These are phyloP conservation scores for Uloborus diversus DNA, from an alignment of 1,140 invertebrate species.

Conservation along the genomic window DNA sequence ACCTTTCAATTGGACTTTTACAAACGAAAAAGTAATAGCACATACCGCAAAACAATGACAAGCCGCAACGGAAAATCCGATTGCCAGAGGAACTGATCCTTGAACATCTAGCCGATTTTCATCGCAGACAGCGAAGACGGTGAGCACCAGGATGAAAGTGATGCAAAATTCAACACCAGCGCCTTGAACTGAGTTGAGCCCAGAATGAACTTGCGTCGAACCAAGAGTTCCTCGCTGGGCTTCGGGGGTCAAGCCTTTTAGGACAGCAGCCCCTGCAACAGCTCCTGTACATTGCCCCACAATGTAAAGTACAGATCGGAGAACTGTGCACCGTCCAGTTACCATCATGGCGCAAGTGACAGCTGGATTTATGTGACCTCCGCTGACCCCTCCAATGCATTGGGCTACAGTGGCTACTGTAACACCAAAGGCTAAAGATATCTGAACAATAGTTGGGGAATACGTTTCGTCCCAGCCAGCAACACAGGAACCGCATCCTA, in stretches of 20 bases:
- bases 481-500: slow-evolving; percentile 82
- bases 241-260: slow-evolving; percentile 68
- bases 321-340: slow-evolving; percentile 78
- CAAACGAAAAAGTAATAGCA: too few species aligned
- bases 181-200: slow-evolving; percentile 73
- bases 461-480: slow-evolving; percentile 58
- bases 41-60: slow-evolving; percentile 86
- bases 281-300: slow-evolving; percentile 80
- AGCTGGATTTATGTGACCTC: slow-evolving; percentile 90
- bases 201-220: slow-evolving; percentile 68
- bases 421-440: slow-evolving; percentile 88
- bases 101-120: slow-evolving; percentile 78
- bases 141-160: slow-evolving; percentile 86
- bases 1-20: too few species aligned
- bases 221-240: slow-evolving; percentile 68
- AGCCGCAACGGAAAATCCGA: slow-evolving; percentile 85
- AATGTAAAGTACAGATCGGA: slow-evolving; percentile 79
- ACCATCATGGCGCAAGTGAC: slow-evolving; percentile 81
- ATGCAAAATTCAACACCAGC: slow-evolving; percentile 84
- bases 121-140: slow-evolving; percentile 88
- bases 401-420: slow-evolving; percentile 82
- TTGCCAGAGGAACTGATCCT: slow-evolving; percentile 81
- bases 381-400: slow-evolving; percentile 83
- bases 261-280: slow-evolving; percentile 65
- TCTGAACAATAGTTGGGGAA: slow-evolving; percentile 74